Base-by-base conservation (phyloP, 2,888 invertebrate species). In the Apotomis betuletana region DNA sequence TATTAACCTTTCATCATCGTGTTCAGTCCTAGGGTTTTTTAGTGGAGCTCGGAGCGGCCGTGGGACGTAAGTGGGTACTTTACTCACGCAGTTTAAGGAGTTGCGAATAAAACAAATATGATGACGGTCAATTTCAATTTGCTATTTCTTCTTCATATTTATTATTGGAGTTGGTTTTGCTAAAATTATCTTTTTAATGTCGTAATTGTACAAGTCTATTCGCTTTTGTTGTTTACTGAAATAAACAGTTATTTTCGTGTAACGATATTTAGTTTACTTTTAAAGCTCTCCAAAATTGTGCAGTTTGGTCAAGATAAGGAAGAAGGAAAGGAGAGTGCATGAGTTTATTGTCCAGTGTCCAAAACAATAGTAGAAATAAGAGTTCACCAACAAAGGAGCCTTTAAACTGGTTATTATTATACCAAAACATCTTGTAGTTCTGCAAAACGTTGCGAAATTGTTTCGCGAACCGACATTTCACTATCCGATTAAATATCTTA, bases 1-100 rank as follows among this genome's bases (percentile, higher is more conserved):
- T 85, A 75, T 87, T 88, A 80, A 86, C 85, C 87, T 80, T 77
- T 69, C 76, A 78, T 85, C 80, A 74, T 72, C 75, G 77, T 77
- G 82, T 76, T 76, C 70, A 76, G 58, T 51, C 51, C 68, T 69
- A 69, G 60, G 60, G 27, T 72, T 72, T 71, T 70, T 72, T 72
- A 46, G 41, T 59, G n/a, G 36, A 62, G 57, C 38, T 12, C 51
- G 15, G 36, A 13, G 54, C 44, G 67, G 52, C 72, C 67, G 72
- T 72, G 72, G 68, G 72, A 68, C 58, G 67, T 72, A 68, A 63
- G 59, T 68, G 72, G 72, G 46, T 67, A 67, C 67, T 67, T 55
- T 13, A 52, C 41, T 36, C 49, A 62, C 54, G 62, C 52, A 63
- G 58, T 72, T 68, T 59, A 63, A 67, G 68, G 52, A 63, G 68